phyloP scores from a whole-genome alignment of 1,140 invertebrate species.

The Caenorhabditis inopinata region DNA sequence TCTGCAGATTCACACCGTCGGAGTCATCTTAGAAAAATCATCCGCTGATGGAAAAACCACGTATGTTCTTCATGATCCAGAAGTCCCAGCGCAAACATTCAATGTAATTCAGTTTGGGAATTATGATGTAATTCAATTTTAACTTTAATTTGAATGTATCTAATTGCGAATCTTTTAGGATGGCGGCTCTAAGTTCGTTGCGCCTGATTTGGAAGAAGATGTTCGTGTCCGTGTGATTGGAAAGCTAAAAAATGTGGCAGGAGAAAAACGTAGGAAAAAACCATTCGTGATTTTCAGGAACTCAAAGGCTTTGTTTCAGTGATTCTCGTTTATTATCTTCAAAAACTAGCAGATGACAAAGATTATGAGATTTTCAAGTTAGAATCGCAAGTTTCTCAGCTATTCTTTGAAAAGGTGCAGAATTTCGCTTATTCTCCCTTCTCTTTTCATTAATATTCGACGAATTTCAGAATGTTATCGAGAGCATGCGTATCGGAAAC shows the following conservation, averaged over 20 bases:
- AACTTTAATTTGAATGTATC: not conserved
- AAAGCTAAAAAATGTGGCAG: not conserved
- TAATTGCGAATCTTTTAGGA: not conserved
- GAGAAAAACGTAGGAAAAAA: not conserved
- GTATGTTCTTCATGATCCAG: not conserved
- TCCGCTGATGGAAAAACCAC: not conserved
- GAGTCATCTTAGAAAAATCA: not conserved
- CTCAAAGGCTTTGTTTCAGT: not conserved
- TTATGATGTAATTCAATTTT: not conserved
- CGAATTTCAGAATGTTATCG: not conserved
- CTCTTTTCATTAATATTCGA: not conserved
- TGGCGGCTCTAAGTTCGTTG: not conserved
- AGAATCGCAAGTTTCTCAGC: not conserved
- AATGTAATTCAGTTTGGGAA: not conserved
- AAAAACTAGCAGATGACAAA: not conserved
- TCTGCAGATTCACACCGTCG: not conserved
- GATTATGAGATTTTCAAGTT: conserved; percentile 12
- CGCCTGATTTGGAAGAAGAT: not conserved
- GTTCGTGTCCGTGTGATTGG: not conserved
- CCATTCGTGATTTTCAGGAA: too few relatives aligned
- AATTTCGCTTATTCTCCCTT: too few relatives aligned
- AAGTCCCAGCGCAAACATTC: not conserved
- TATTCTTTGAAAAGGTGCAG: not conserved
- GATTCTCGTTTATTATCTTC: conserved; percentile 3
- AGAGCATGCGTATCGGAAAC: not conserved